Conservation (phyloP, 1,140 invertebrate species). For the Drosophila mojavensis region DNA sequence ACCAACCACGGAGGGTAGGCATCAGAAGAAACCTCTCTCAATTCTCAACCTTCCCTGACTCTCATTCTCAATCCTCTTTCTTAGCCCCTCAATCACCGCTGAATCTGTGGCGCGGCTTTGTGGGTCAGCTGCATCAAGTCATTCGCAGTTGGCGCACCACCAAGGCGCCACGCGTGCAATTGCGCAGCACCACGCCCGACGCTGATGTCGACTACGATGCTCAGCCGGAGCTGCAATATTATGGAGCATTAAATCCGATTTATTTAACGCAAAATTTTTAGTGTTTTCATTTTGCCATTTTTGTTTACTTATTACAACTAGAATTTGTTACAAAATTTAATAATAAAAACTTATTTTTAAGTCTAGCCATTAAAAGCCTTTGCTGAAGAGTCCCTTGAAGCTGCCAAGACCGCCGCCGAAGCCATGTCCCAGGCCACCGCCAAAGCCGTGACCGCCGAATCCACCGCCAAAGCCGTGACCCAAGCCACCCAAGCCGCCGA, state of each 20-base stretch:
- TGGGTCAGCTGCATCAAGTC: conserved; percentile 36
- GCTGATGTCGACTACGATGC: conserved; percentile 7
- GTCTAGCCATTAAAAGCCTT: conserved; percentile 46
- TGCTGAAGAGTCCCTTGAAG: conserved; percentile 66
- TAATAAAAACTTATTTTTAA: conserved; percentile 13
- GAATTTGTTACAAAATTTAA: conserved; percentile 9
- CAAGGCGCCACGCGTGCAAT: neutral
- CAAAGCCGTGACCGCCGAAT: conserved; percentile 59
- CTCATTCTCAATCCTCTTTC: neutral
- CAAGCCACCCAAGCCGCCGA: conserved; percentile 48
- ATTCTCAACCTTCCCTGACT: neutral
- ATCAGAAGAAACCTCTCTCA: neutral
- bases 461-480: conserved; percentile 45
- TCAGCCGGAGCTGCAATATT: conserved; percentile 44
- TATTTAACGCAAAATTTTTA: conserved; percentile 57
- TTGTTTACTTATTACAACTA: conserved; percentile 36
- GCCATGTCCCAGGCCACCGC: conserved; percentile 63
- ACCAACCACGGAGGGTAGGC: conserved; percentile 29
- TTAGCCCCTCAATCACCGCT: conserved; percentile 32
- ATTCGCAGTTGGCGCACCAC: conserved; percentile 21
- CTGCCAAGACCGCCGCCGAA: conserved; percentile 59
- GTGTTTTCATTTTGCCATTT: conserved; percentile 10
- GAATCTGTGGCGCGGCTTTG: conserved; percentile 48
- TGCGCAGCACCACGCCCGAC: conserved; percentile 32
- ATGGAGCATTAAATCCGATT: conserved; percentile 66